Evolutionary conservation across 2,113 vertebrate species (phyloP), one percentile per base, ranked within the genome.

Genomic region (Neotoma lepida): DNA sequence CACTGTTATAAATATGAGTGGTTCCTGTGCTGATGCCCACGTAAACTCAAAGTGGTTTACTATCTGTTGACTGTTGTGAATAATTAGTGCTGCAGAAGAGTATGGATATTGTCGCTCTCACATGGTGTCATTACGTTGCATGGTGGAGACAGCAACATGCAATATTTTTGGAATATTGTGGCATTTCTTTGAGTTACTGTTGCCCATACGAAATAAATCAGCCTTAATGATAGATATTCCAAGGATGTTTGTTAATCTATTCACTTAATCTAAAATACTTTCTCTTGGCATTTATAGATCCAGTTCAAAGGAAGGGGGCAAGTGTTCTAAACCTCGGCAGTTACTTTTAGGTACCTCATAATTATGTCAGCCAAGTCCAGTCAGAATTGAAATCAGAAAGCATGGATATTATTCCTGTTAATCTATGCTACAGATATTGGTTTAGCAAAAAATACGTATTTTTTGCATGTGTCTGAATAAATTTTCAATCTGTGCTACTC

Each of bases 181-280:
- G 87, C 94, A 80, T 96, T 96, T 96, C 88, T 92, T 95, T 97
- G 95, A 97, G 93, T 97, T 95, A 97, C 63, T 93, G 96, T 86
- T 94, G 90, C 74, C 90, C 86, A 70, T 26, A 61, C 35, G 76
- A 92, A 90, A 94, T 96, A 96, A 96, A 96, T 97, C 95, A 96
- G 77, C 77, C 56, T 94, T 96, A 86, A 93, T 95, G 94, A 96
- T 90, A 89, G 88, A 93, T 95, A 93, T 63, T 71, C 90, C 39
- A 90, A 94, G 94, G 90, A 86, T 96, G 86, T 96, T 97, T 96
- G 96, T 97, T 96, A 97, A 96, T 96, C 96, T 96, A 95, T 93
- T 97, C 91, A 86, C 89, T 96, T 97, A 96, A 96, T 97, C 78
- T 92, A 88, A 97, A 93, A 92, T 86, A 93, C 90, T 93, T 74